These are phyloP conservation scores for Pterocles gutturalis DNA, from an alignment of 2,113 vertebrate genomes.

Conservation along the genomic window DNA sequence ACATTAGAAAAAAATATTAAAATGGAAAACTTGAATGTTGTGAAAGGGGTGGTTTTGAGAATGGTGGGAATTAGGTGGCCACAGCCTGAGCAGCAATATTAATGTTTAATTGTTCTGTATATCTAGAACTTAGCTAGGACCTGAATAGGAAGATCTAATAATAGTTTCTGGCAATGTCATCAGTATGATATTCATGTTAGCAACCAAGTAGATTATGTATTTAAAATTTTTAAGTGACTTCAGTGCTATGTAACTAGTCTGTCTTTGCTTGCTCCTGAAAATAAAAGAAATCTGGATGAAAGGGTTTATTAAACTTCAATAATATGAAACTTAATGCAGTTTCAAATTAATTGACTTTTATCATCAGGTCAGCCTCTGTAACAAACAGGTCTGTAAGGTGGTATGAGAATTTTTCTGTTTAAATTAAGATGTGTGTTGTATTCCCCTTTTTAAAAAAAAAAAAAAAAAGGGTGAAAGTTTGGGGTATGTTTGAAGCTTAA, in stretches of 20 bases:
- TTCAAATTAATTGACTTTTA: neutral
- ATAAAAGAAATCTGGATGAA: neutral
- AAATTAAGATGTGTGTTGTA: neutral
- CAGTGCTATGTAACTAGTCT: neutral
- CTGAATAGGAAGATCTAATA: neutral
- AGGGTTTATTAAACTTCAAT: neutral
- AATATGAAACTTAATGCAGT: neutral
- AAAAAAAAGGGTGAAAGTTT: neutral
- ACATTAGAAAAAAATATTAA: neutral
- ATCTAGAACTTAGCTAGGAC: neutral
- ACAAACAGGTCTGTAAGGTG: neutral
- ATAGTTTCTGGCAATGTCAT: neutral
- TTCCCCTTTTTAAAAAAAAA: neutral
- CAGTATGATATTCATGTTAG: neutral
- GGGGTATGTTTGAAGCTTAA: neutral
- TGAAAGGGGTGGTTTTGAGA: neutral
- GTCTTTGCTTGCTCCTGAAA: neutral
- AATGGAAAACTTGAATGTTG: neutral
- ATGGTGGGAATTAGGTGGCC: neutral
- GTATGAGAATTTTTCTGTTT: neutral
- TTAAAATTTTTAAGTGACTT: neutral
- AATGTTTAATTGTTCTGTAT: neutral
- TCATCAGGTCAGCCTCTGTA: rapidly evolving
- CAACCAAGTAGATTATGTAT: neutral
- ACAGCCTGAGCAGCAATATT: neutral